phyloP scores from a whole-genome alignment of 1,140 invertebrate species.

The Bombus impatiens region DNA sequence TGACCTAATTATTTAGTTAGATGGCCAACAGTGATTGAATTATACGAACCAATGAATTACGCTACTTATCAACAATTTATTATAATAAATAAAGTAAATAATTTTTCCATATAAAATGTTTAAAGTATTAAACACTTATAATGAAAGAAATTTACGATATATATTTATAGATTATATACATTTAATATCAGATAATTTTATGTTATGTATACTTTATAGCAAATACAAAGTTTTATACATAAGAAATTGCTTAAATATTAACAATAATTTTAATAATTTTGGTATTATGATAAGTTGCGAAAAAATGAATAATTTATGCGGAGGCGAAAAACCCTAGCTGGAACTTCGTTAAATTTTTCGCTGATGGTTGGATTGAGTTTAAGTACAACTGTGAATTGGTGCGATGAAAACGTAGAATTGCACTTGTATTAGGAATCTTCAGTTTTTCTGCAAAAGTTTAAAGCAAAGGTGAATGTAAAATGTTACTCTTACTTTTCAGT shows the following conservation, averaged over 20 bases:
- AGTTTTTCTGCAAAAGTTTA: conserved; percentile 5
- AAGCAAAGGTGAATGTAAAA: conserved; percentile 22
- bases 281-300: too few species aligned
- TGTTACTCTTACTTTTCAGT: background rate
- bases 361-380: background rate
- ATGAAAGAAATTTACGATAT: background rate
- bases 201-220: background rate
- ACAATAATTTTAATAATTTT: background rate
- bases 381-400: conserved; percentile 39
- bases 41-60: background rate
- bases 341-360: background rate
- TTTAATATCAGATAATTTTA: background rate
- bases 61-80: background rate
- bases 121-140: background rate
- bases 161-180: background rate
- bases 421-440: background rate
- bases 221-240: background rate
- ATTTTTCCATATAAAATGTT: too few species aligned
- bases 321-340: background rate
- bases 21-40: background rate
- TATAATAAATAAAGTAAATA: background rate
- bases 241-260: background rate
- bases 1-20: background rate
- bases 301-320: background rate
- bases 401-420: conserved; percentile 52